Conservation (phyloP, 2,888 invertebrate genomes). For the Atherix ibis region DNA sequence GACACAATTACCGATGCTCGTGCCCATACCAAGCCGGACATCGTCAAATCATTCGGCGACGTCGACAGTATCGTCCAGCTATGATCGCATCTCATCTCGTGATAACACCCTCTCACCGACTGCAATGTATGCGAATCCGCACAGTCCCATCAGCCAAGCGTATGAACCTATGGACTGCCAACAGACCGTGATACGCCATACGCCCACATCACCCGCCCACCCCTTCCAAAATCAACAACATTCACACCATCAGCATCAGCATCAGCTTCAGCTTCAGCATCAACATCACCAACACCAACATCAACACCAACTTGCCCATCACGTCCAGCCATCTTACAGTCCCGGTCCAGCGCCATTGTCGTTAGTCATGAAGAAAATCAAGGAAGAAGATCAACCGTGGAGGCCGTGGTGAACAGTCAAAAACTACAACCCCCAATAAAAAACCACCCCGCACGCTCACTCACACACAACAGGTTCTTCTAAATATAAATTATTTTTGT, state of each 20-base stretch:
- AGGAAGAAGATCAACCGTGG: conserved; percentile 61
- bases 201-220: conserved; percentile 25
- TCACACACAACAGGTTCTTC: too few species aligned
- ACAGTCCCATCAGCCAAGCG: conserved; percentile 36
- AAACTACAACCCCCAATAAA: too few species aligned
- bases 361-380: conserved; percentile 50
- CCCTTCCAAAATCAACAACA: too few species aligned
- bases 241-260: conserved; percentile 34
- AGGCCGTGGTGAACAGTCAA: conserved; percentile 65
- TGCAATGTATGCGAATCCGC: conserved; percentile 40
- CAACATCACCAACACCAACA: conserved; percentile 23
- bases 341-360: conserved; percentile 41
- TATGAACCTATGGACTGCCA: conserved; percentile 33
- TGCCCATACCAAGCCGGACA: conserved; percentile 60
- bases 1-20: conserved; percentile 47
- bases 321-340: conserved; percentile 10
- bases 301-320: too few species aligned
- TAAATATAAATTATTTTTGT: too few species aligned
- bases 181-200: conserved; percentile 37
- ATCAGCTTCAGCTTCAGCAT: conserved; percentile 31
- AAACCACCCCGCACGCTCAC: too few species aligned
- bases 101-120: conserved; percentile 34
- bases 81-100: conserved; percentile 24
- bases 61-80: conserved; percentile 37
- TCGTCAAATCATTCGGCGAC: conserved; percentile 55